Conservation (phyloP, 2,888 invertebrate genomes). For the Frankliniella intonsa region DNA sequence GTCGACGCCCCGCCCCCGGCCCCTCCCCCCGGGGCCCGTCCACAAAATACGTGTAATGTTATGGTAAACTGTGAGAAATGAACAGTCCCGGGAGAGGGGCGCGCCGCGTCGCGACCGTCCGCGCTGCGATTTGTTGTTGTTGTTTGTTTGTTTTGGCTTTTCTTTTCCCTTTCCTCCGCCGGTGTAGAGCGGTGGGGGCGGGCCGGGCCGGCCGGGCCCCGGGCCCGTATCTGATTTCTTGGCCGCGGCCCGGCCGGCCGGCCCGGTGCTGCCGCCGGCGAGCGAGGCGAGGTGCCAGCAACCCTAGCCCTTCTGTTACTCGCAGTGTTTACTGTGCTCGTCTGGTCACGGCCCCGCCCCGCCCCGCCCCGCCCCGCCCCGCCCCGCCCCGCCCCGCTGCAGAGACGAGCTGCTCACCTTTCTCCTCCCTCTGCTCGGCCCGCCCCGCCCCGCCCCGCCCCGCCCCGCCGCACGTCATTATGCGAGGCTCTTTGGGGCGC, state of each 20-base stretch:
- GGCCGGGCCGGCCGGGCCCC: not conserved
- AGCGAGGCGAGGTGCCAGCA: not conserved
- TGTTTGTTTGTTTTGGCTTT: not conserved
- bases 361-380: too few relatives aligned
- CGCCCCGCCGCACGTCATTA: not conserved
- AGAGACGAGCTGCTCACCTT: not conserved
- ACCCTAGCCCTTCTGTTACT: not conserved
- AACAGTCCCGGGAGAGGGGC: not conserved
- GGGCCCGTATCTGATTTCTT: not conserved
- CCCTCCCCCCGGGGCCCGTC: not conserved
- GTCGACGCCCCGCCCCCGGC: too few relatives aligned
- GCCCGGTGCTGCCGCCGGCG: not conserved
- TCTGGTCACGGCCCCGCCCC: too few relatives aligned
- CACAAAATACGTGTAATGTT: not conserved
- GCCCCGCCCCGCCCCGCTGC: too few relatives aligned
- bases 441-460: not conserved
- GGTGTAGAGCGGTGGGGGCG: not conserved
- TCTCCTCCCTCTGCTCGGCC: not conserved
- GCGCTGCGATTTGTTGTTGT: not conserved
- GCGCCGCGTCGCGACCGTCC: too few relatives aligned
- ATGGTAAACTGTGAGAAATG: not conserved
- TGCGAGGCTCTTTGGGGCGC: not conserved
- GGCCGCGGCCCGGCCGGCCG: not conserved
- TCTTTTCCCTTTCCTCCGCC: not conserved
- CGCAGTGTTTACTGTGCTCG: not conserved